Percentiles rank a stretch among this genome's conserved stretches.
Evolutionary conservation across 2,888 invertebrate species (phyloP).

Genomic region (Ommatoiulus sabulosus): DNA sequence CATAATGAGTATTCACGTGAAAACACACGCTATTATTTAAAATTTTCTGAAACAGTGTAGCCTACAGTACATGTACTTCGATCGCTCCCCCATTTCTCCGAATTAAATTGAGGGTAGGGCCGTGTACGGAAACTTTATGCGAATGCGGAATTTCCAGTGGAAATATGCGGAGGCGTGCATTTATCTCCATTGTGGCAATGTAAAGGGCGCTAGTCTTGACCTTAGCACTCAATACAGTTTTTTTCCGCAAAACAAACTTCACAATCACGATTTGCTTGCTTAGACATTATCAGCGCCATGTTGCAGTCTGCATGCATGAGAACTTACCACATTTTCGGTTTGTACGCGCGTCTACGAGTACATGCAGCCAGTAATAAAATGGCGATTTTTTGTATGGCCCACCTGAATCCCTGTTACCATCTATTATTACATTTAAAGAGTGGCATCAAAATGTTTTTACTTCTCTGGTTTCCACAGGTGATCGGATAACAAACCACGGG

Average conservation of each 20-base stretch:
- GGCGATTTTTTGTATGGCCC: neutral
- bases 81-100: too few species aligned
- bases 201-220: slow-evolving; percentile 24
- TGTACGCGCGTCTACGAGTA: neutral
- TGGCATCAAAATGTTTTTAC: neutral
- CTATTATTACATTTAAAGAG: neutral
- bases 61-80: too few species aligned
- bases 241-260: neutral
- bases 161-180: neutral
- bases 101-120: neutral
- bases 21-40: too few species aligned
- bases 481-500: neutral
- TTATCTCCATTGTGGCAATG: neutral
- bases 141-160: slow-evolving; percentile 13
- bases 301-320: neutral
- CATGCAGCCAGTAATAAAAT: neutral
- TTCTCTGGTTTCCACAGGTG: slow-evolving; percentile 7
- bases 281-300: neutral
- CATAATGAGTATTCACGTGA: too few species aligned
- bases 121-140: neutral
- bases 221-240: slow-evolving; percentile 15
- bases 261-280: neutral
- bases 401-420: neutral
- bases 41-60: too few species aligned
- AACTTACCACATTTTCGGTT: neutral